Evolutionary conservation across 2,113 vertebrate species (phyloP).

Genomic region (Aspiorhynchus laticeps): DNA sequence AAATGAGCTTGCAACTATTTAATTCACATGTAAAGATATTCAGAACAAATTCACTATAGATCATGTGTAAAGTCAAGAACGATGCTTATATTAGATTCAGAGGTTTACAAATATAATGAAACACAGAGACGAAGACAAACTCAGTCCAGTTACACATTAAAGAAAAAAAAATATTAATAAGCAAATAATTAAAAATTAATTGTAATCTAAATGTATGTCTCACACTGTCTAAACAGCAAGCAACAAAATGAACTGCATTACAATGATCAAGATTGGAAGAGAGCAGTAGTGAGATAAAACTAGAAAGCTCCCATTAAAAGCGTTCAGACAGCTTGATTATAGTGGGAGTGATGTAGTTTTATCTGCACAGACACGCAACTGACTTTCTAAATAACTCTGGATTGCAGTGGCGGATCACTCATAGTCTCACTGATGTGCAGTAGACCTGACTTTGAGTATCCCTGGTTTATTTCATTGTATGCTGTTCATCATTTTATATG

Average conservation of each 20-base stretch:
- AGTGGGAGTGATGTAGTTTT: neutral
- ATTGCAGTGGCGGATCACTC: neutral
- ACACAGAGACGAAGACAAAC: neutral
- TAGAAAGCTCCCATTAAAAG: neutral
- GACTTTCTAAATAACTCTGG: neutral
- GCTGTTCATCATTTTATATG: neutral
- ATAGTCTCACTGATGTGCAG: neutral
- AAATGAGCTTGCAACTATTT: neutral
- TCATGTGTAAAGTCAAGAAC: neutral
- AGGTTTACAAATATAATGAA: neutral
- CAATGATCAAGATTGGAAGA: neutral
- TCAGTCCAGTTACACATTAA: neutral
- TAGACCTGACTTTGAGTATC: neutral
- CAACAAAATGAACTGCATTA: neutral
- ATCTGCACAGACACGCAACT: neutral
- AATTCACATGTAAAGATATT: neutral
- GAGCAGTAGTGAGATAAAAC: neutral
- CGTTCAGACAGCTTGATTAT: neutral
- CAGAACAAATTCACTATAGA: neutral
- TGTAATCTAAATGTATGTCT: neutral
- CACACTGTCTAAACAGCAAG: too few relatives aligned
- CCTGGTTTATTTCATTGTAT: neutral
- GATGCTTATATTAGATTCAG: neutral
- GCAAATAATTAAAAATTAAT: neutral
- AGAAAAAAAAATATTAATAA: neutral